Conservation (phyloP, 2,113 vertebrate genomes). For the Motacilla tschutschensis region DNA sequence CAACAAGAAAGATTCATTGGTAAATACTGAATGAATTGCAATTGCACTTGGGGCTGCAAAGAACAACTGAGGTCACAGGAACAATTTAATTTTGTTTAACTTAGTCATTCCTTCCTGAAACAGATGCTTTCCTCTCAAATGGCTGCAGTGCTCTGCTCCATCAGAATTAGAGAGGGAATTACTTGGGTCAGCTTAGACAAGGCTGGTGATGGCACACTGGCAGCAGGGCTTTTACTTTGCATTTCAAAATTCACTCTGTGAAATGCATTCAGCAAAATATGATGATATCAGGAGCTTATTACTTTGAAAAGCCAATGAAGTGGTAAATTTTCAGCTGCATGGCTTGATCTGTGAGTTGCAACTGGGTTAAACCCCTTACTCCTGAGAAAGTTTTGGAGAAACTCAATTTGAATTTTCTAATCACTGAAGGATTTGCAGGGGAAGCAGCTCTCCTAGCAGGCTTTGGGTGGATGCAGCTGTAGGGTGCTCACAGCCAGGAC, state of each 20-base stretch:
- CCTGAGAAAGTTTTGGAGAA: background rate
- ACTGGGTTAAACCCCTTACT: background rate
- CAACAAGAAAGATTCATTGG: background rate
- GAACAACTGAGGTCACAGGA: slow-evolving; percentile 2
- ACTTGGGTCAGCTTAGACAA: slow-evolving; percentile 10
- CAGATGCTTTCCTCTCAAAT: background rate
- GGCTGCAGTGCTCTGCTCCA: background rate
- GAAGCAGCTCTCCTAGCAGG: background rate
- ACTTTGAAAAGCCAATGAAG: background rate
- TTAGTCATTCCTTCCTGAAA: background rate
- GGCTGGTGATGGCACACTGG: background rate
- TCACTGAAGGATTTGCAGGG: background rate
- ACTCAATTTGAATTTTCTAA: background rate
- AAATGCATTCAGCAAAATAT: background rate
- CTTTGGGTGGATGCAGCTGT: background rate
- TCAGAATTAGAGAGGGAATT: background rate
- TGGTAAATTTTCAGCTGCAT: background rate
- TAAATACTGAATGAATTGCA: background rate
- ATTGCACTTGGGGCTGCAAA: background rate
- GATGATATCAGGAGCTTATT: background rate
- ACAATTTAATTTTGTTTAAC: background rate
- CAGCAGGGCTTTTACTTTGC: slow-evolving; percentile 25
- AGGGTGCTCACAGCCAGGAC: background rate
- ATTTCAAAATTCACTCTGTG: background rate
- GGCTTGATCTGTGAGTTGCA: background rate